Percentiles rank a stretch among this genome's conserved stretches.
These are phyloP conservation scores for Sylvilagus bachmani DNA, from an alignment of 2,113 vertebrate species.

Conservation along the genomic window DNA sequence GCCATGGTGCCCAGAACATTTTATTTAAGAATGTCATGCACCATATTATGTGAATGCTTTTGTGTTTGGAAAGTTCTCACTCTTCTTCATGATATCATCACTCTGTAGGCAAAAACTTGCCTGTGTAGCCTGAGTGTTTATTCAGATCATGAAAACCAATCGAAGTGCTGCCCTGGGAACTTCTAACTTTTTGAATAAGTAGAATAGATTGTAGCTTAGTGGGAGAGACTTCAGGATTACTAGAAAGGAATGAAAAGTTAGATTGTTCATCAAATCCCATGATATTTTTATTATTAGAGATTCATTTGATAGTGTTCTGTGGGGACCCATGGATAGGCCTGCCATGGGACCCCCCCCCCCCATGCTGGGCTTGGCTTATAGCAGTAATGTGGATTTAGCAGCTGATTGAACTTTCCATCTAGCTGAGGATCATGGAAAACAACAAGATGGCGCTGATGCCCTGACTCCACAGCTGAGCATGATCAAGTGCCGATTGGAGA, in stretches of 20 bases:
- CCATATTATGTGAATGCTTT: background rate
- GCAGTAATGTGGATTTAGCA: too few relatives aligned
- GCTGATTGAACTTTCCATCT: too few relatives aligned
- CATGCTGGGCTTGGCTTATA: too few relatives aligned
- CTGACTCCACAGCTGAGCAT: too few relatives aligned
- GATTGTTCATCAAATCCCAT: background rate
- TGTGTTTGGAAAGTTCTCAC: background rate
- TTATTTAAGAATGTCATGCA: background rate
- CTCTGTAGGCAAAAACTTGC: background rate
- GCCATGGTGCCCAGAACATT: background rate
- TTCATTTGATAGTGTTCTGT: conserved; percentile 15
- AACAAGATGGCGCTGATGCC: too few relatives aligned
- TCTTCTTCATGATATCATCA: background rate
- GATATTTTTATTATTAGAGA: background rate
- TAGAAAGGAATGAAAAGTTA: background rate
- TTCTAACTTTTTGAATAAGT: background rate
- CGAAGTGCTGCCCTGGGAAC: background rate
- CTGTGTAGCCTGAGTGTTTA: background rate
- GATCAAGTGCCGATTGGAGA: too few relatives aligned
- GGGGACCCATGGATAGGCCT: too few relatives aligned
- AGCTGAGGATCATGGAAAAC: too few relatives aligned
- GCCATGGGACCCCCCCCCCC: too few relatives aligned
- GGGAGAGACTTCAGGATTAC: background rate
- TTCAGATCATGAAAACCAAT: background rate
- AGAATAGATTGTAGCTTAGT: background rate